These are phyloP conservation scores for Todus mexicanus DNA, from an alignment of 2,797 vertebrate genomes.

Conservation along the genomic window DNA sequence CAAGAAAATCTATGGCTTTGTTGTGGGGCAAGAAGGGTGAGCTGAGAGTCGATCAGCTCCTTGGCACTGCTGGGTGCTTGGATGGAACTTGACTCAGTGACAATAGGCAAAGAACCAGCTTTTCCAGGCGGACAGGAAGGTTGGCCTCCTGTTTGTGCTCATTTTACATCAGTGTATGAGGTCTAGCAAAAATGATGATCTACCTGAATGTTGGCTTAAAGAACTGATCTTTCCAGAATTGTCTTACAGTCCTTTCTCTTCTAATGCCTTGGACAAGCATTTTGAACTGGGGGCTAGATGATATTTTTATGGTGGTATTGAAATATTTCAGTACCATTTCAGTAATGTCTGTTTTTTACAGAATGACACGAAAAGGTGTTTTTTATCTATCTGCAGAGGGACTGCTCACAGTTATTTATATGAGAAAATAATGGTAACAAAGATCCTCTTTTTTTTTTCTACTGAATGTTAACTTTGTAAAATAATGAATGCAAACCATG, in stretches of 20 bases:
- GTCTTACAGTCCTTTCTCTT: slow-evolving; percentile 59
- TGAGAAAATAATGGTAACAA: slow-evolving; percentile 49
- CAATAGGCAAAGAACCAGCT: neutral
- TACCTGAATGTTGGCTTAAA: slow-evolving; percentile 47
- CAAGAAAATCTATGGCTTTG: neutral
- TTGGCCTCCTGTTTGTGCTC: slow-evolving; percentile 8
- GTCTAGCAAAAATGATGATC: slow-evolving; percentile 6
- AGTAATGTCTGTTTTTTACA: slow-evolving; percentile 59
- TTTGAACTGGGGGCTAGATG: slow-evolving; percentile 35
- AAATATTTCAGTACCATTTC: slow-evolving; percentile 53
- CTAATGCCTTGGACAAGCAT: slow-evolving; percentile 56
- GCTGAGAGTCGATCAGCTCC: neutral
- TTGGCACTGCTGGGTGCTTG: neutral
- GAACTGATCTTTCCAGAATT: slow-evolving; percentile 36
- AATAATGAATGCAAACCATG: slow-evolving; percentile 56
- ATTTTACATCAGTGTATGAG: neutral
- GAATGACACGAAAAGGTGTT: slow-evolving; percentile 54
- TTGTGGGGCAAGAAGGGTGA: neutral
- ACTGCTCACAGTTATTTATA: slow-evolving; percentile 65
- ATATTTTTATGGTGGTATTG: slow-evolving; percentile 64
- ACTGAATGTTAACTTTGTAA: slow-evolving; percentile 65
- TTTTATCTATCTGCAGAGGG: slow-evolving; percentile 50
- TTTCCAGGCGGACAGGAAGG: neutral
- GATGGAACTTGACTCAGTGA: neutral
- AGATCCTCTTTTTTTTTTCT: slow-evolving; percentile 60